Conservation (phyloP, 2,113 vertebrate species). For the Cyphomyrus plagiostoma region DNA sequence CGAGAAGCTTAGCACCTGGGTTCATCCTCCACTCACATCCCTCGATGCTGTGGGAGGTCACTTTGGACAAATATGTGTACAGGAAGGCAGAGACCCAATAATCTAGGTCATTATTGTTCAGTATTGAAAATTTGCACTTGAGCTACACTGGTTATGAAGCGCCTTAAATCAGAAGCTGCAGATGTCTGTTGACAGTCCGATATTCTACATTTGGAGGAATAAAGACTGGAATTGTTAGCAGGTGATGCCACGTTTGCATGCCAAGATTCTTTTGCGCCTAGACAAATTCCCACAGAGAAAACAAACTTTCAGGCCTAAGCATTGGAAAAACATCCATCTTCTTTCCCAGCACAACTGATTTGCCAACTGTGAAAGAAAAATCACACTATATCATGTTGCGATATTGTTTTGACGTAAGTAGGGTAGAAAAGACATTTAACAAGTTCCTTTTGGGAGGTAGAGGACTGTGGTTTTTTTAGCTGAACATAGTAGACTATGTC, state of each 20-base stretch:
- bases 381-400: slow-evolving; percentile 41
- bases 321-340: slow-evolving; percentile 19
- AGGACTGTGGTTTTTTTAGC: slow-evolving; percentile 35
- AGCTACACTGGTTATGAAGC: background rate
- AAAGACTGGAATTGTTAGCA: background rate
- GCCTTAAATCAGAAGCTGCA: background rate
- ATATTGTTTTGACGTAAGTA: slow-evolving; percentile 60
- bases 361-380: slow-evolving; percentile 47
- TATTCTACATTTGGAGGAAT: background rate
- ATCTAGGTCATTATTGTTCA: background rate
- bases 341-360: slow-evolving; percentile 25
- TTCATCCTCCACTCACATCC: background rate
- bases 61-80: background rate
- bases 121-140: background rate
- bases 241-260: background rate
- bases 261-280: background rate
- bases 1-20: background rate
- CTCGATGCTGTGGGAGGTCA: background rate
- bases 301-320: slow-evolving; percentile 29
- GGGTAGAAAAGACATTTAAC: slow-evolving; percentile 43
- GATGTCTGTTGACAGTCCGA: background rate
- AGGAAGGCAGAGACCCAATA: background rate
- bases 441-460: slow-evolving; percentile 34
- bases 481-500: slow-evolving; percentile 41
- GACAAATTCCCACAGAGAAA: background rate